Evolutionary conservation across 2,888 invertebrate species (phyloP), one percentile per base, ranked within the genome.

Genomic region (Ornithoptera priamus): DNA sequence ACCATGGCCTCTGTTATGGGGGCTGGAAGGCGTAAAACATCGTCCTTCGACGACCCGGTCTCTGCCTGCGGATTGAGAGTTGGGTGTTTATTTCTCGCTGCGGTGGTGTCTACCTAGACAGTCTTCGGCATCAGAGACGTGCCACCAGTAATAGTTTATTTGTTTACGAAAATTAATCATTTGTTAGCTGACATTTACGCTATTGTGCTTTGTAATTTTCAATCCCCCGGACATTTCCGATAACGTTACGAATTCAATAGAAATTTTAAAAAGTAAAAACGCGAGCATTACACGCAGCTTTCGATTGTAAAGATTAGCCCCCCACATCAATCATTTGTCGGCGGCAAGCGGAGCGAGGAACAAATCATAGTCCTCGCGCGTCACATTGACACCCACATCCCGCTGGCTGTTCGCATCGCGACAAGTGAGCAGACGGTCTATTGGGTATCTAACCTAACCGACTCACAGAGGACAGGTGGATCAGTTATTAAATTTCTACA

Each of bases 291-390:
- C 85, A 77, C 76, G 85, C 84, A 80, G 81, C 83, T 84, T 82
- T 82, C 77, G 85, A 84, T 86, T 79, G 83, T 78, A 74, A 78
- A 89, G 90, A 89, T 90, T 89, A 85, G 86, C 81, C 12, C 42
- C 46, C 76, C 76, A 75, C 86, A 85, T 87, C 87, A 87, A 85
- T 89, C 87, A 85, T 88, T 87, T 88, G 90, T 88, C 80, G 82
- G 76, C 75, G 74, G 87, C 87, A 87, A 89, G 85, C 90, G 87
- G 84, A 90, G 81, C 92, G 88, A 78, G 86, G 87, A 81, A 86
- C 86, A 91, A 92, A 92, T 92, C 90, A 92, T 90, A 92, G 92
- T 89, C 84, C 81, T 81, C 79, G 77, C 84, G 81, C 85, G 85
- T 90, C 90, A 88, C 79, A 73, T 80, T 87, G 91, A 90, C 90